Evolutionary conservation across 2,113 vertebrate genomes (phyloP).

Genomic region (Pogonocichla stellata): DNA sequence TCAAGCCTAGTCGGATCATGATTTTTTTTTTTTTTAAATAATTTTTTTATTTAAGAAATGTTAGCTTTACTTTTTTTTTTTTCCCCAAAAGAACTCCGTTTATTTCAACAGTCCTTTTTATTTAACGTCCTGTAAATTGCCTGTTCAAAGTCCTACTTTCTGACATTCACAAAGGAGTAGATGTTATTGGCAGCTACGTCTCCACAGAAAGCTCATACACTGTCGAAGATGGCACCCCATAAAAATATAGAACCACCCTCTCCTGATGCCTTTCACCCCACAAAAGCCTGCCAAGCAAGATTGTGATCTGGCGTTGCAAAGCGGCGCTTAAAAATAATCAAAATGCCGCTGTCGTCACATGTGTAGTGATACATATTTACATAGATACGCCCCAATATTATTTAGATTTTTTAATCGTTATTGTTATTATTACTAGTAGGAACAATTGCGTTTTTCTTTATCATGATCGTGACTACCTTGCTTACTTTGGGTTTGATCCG

Average conservation of each 20-base stretch:
- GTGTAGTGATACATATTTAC: slow-evolving; percentile 49
- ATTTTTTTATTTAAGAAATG: slow-evolving; percentile 70
- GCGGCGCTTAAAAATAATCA: slow-evolving; percentile 16
- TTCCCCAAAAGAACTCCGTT: not conserved
- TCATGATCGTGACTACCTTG: slow-evolving; percentile 78
- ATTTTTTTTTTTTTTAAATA: slow-evolving; percentile 72
- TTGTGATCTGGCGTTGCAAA: slow-evolving; percentile 21
- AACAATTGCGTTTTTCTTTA: slow-evolving; percentile 62
- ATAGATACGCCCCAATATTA: not conserved
- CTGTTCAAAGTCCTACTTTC: slow-evolving; percentile 54
- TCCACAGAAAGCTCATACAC: slow-evolving; percentile 10
- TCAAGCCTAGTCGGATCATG: slow-evolving; percentile 82
- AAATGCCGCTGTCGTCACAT: slow-evolving; percentile 41
- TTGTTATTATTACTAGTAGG: slow-evolving; percentile 8
- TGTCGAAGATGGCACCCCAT: not conserved
- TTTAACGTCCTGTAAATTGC: slow-evolving; percentile 51
- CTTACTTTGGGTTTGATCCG: slow-evolving; percentile 54
- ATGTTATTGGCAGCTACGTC: slow-evolving; percentile 33
- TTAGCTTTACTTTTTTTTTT: slow-evolving; percentile 29
- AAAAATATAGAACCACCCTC: slow-evolving; percentile 15
- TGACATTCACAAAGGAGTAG: slow-evolving; percentile 54
- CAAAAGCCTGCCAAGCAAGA: not conserved
- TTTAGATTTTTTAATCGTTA: slow-evolving; percentile 38
- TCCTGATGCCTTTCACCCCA: not conserved
- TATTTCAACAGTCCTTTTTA: slow-evolving; percentile 6